These are phyloP conservation scores for Tarsius wallacei DNA, from an alignment of 2,797 vertebrate species.

Conservation along the genomic window DNA sequence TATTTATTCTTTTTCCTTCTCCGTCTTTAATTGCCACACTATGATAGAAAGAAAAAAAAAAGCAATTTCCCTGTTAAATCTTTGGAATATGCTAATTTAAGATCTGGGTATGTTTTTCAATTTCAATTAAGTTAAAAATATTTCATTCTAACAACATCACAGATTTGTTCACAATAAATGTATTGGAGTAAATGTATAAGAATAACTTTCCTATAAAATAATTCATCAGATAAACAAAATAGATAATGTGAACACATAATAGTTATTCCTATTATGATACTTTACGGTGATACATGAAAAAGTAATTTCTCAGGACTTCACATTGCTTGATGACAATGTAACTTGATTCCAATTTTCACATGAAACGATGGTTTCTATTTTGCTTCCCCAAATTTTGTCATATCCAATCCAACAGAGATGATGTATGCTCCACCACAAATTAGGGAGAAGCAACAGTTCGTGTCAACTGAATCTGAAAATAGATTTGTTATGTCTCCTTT, in stretches of 20 bases:
- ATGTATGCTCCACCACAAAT: constrained; percentile 47
- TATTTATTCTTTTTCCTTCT: background rate
- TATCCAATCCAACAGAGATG: constrained; percentile 48
- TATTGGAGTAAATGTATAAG: background rate
- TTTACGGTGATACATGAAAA: constrained; percentile 24
- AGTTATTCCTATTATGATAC: constrained; percentile 28
- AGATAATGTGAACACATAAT: background rate
- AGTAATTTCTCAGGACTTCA: constrained; percentile 24
- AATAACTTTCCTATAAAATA: constrained; percentile 29
- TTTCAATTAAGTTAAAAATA: constrained; percentile 10
- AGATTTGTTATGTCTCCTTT: constrained; percentile 65
- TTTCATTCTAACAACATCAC: background rate
- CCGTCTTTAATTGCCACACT: background rate
- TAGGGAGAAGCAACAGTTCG: background rate
- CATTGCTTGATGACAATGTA: constrained; percentile 21
- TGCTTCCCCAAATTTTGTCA: constrained; percentile 63
- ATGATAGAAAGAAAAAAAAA: background rate
- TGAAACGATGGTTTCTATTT: constrained; percentile 57
- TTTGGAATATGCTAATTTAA: background rate
- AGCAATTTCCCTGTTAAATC: background rate
- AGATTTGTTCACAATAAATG: constrained; percentile 35
- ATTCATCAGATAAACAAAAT: constrained; percentile 49
- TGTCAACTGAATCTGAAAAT: constrained; percentile 69
- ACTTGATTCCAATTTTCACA: constrained; percentile 66
- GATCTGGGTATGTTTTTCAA: background rate